phyloP scores from a whole-genome alignment of 1,140 invertebrate genomes.

The Zaprionus taronus region DNA sequence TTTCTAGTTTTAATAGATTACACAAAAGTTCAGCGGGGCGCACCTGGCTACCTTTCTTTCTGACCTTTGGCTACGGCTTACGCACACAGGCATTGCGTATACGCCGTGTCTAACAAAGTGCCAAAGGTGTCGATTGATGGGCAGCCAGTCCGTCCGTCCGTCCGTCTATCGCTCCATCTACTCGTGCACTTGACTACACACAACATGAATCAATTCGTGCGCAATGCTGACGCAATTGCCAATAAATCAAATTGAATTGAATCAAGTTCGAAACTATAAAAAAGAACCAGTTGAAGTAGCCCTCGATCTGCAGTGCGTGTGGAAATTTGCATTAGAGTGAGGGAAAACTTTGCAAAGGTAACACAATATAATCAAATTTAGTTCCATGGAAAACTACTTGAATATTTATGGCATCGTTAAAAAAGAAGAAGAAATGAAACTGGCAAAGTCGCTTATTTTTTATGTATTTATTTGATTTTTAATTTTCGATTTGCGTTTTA shows the following conservation, averaged over 20 bases:
- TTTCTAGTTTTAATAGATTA: constrained; percentile 10
- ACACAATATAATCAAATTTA: constrained; percentile 47
- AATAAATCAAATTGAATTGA: constrained; percentile 69
- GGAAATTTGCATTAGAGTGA: constrained; percentile 61
- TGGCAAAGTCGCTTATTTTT: constrained; percentile 37
- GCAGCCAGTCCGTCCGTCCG: not conserved
- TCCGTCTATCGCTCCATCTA: constrained; percentile 1
- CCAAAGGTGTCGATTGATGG: constrained; percentile 51
- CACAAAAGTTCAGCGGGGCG: constrained; percentile 6
- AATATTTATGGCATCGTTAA: constrained; percentile 66
- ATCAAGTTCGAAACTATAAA: constrained; percentile 57
- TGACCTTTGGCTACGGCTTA: constrained; percentile 9
- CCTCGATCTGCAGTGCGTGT: constrained; percentile 33
- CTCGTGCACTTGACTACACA: constrained; percentile 14
- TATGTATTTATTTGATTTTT: constrained; percentile 75
- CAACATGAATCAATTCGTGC: constrained; percentile 28
- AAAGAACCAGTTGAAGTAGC: constrained; percentile 36
- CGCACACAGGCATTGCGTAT: constrained; percentile 36
- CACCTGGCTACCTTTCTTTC: not conserved
- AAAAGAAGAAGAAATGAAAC: constrained; percentile 6
- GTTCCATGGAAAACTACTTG: constrained; percentile 74
- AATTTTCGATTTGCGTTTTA: constrained; percentile 65
- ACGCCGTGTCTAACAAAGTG: constrained; percentile 44
- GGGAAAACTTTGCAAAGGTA: constrained; percentile 39
- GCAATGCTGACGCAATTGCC: constrained; percentile 59